Base-by-base conservation (phyloP, 2,113 vertebrate genomes). In the Phodopus roborovskii region DNA sequence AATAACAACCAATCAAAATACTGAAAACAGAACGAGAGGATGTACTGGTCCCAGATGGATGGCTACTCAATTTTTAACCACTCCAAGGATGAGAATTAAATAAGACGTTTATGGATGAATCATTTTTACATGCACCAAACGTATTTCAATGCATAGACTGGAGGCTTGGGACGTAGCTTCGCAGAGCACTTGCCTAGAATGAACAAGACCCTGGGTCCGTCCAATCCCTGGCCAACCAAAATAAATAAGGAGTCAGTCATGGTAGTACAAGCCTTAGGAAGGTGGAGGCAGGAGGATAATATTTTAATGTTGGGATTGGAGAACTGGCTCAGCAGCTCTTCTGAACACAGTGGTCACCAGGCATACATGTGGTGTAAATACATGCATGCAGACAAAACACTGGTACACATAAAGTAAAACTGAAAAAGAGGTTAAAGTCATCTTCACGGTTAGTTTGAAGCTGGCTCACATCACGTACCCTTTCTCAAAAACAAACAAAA, bases 1-100 rank as follows among this genome's bases (percentile, higher is more conserved):
- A 71, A 66, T 70, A 36, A 90, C 53, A 36, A 90, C 53, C 66
- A 90, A 89, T 56, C 45, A 91, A 88, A 95, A 45, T 73, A 88
- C 70, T 94, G 66, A 42, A 66, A 33, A 62, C 20, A 30, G 28
- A 53, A 10, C 39, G 93, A 93, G 93, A 66, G 22, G 15, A n/a
- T 62, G 13, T 20, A 48, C 9, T 62, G 19, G 11, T 73, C 22
- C 7, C 3, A 7, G 17, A 30, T 39, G 74, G 30, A 75, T 74
- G 42, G 74, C 62, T 24, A 84, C 22, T 17, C 60, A 78, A 64
- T 73, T 74, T 78, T 74, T 68, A 88, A 58, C 30, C 36, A 91
- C 45, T 86, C 33, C 24, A 70, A 87, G 74, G 53, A 5, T 24
- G 22, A 85, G 45, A 50, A 26, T 64, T 28, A 48, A 42, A 88